Conservation (phyloP, 2,113 vertebrate genomes). For the Xerus inauris region DNA sequence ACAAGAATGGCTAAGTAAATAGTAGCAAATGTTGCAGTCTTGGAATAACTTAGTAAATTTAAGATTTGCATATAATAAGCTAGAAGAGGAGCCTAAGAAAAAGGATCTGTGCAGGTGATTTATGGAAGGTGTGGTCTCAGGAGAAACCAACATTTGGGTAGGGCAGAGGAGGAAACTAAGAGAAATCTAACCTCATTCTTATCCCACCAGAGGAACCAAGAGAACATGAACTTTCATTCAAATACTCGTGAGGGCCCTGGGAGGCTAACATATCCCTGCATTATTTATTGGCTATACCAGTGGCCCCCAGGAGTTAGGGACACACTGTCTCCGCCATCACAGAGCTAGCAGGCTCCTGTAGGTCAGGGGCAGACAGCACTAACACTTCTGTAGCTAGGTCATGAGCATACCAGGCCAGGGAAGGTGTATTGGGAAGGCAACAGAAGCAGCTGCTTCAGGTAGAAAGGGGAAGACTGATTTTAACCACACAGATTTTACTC, state of each 20-base stretch:
- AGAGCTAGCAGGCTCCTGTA: background rate
- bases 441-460: too few species aligned
- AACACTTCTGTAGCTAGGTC: too few species aligned
- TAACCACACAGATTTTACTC: background rate
- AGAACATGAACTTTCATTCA: background rate
- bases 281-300: background rate
- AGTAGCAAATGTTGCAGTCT: background rate
- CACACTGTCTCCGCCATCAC: background rate
- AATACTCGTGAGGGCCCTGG: rapidly evolving
- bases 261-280: background rate
- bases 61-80: background rate
- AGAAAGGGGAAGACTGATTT: background rate
- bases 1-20: background rate
- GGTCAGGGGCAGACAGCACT: background rate
- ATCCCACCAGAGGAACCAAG: background rate
- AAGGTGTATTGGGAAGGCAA: too few species aligned
- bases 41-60: background rate
- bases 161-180: background rate
- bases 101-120: background rate
- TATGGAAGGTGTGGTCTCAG: background rate
- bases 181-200: background rate
- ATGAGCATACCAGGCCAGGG: background rate
- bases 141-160: background rate
- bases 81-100: background rate
- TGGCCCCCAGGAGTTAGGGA: background rate